Evolutionary conservation across 2,888 invertebrate species (phyloP), one percentile per base, ranked within the genome.

Genomic region (Exephanes ischioxanthus): DNA sequence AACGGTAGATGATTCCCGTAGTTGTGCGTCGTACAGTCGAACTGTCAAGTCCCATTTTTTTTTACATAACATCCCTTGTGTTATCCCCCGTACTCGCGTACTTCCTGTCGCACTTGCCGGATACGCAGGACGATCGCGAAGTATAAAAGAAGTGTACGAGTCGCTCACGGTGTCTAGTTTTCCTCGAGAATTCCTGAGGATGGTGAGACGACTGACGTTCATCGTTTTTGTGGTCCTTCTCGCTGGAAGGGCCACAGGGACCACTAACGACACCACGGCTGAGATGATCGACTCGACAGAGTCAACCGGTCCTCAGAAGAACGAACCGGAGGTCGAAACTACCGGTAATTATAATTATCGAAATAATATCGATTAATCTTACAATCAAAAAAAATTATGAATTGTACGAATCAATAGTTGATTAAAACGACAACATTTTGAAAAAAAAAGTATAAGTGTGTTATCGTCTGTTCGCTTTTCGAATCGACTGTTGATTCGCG

Each of bases 101-200:
- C 22, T 53, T 53, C 22, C 19, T 19, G n/a, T n/a, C 26, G 53
- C 48, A 51, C 51, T 37, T 11, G 33, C 16, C 14, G 37, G 58
- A 37, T 37, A 51, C 37, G 72, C 63, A 63, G 30, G 14, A 37
- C 58, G 11, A 37, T 53, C 55, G 37, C 51, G 16, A 45, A 68
- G 83, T 90, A 90, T 90, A 90, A 90, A 90, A 90, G 88, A 87
- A 85, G 80, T 86, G 85, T 87, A 87, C 82, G 63, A 33, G 58
- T 63, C 19, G 33, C 76, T 37, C 16, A n/a, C 5, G 19, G 63
- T 80, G 80, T 84, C 78, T 85, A 89, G 90, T 90, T 87, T 84
- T 73, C 51, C 71, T 73, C 88, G 84, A 86, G 85, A 41, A 86
- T 85, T 68, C 71, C 53, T 71, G 68, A 90, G 82, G 77, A 90